phyloP scores from a whole-genome alignment of 2,797 vertebrate genomes.

The Novumbra hubbsi region DNA sequence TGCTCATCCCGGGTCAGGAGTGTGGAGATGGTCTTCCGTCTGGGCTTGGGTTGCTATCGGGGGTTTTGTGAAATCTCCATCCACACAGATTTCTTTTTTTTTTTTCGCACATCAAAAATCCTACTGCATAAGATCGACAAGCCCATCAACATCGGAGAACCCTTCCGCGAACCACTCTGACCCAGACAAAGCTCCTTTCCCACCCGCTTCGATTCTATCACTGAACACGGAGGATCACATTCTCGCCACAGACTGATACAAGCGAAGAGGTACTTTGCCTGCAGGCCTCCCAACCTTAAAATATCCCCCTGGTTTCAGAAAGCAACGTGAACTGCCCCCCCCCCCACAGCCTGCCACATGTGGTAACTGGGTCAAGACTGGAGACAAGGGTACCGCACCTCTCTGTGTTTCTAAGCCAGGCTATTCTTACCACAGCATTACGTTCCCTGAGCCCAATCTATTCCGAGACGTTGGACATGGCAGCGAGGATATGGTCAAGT shows the following conservation, averaged over 20 bases:
- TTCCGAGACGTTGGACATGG: constrained; percentile 53
- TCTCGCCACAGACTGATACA: background rate
- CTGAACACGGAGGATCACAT: background rate
- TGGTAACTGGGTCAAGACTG: constrained; percentile 70
- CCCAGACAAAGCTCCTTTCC: background rate
- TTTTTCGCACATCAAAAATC: background rate
- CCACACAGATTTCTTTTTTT: background rate
- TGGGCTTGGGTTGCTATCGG: no score
- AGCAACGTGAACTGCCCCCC: constrained; percentile 46
- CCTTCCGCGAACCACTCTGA: background rate
- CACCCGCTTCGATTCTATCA: background rate
- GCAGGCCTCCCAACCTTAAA: constrained; percentile 25
- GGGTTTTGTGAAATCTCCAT: no score
- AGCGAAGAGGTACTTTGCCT: background rate
- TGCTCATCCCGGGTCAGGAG: background rate
- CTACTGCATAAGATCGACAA: background rate
- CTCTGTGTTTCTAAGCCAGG: constrained; percentile 65
- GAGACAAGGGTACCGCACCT: constrained; percentile 55
- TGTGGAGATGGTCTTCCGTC: no score
- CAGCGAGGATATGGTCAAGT: constrained; percentile 51
- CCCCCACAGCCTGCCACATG: constrained; percentile 63
- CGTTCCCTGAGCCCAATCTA: constrained; percentile 51
- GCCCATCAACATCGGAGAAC: background rate
- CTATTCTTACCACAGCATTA: constrained; percentile 66
- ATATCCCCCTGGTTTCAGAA: constrained; percentile 49